These are phyloP conservation scores for Enteromius thamalakanensis DNA, from an alignment of 2,797 vertebrate species.

Conservation along the genomic window DNA sequence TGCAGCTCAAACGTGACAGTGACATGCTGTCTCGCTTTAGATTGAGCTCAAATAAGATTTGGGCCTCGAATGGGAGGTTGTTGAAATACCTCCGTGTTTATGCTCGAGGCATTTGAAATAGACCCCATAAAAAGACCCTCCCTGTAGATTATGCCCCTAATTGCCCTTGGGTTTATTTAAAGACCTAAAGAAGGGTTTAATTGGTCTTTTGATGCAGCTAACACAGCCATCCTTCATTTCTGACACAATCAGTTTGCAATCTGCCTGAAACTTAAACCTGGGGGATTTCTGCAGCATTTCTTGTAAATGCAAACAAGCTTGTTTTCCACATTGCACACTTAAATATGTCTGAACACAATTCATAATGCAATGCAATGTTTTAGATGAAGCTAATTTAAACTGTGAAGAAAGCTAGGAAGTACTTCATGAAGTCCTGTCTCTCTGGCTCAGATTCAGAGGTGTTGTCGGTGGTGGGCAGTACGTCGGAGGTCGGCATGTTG, in stretches of 20 bases:
- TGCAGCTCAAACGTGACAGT: slow-evolving; percentile 52
- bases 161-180: slow-evolving; percentile 40
- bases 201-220: neutral
- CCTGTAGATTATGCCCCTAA: slow-evolving; percentile 23
- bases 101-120: slow-evolving; percentile 20
- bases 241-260: neutral
- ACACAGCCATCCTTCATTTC: neutral
- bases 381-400: neutral
- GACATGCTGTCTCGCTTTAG: slow-evolving; percentile 61
- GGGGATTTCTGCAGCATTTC: neutral
- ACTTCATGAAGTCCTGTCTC: neutral
- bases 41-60: slow-evolving; percentile 60
- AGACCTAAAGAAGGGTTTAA: slow-evolving; percentile 23
- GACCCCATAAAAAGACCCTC: slow-evolving; percentile 37
- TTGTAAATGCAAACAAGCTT: neutral
- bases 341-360: neutral
- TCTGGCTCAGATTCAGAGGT: slow-evolving; percentile 50
- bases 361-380: neutral
- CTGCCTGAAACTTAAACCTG: neutral
- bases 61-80: slow-evolving; percentile 49
- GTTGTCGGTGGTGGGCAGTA: slow-evolving; percentile 37
- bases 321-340: neutral
- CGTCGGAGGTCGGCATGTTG: slow-evolving; percentile 50
- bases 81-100: slow-evolving; percentile 55
- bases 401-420: neutral